phyloP scores from a whole-genome alignment of 2,113 vertebrate species.

The Nothocercus nigrocapillus region DNA sequence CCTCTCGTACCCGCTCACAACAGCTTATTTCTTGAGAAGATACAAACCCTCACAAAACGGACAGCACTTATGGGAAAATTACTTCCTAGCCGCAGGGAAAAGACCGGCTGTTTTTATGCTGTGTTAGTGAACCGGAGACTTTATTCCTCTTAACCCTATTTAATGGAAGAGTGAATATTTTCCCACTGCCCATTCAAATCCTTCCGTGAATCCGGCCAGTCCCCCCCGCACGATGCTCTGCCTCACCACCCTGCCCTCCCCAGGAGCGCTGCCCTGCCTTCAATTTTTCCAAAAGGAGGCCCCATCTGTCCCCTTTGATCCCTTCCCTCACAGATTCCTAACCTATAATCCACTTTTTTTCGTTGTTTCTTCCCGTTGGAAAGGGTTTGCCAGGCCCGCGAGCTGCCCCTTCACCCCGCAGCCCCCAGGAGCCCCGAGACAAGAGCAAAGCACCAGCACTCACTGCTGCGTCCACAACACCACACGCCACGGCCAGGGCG shows the following conservation, averaged over 20 bases:
- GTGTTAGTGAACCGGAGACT: neutral
- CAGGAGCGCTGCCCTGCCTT: neutral
- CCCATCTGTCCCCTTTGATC: neutral
- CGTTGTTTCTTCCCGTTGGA: neutral
- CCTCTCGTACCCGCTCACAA: neutral
- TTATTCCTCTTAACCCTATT: neutral
- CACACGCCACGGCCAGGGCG: slow-evolving; percentile 75
- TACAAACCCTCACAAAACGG: neutral
- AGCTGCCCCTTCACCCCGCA: too few species aligned
- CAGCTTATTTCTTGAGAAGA: neutral
- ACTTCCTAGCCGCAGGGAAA: neutral
- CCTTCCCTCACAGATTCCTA: neutral
- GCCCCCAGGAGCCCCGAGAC: neutral
- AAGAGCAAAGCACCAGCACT: slow-evolving; percentile 49
- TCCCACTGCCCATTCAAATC: neutral
- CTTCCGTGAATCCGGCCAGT: neutral
- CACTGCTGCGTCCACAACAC: slow-evolving; percentile 69
- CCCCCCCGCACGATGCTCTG: neutral
- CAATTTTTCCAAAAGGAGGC: neutral
- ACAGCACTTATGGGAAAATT: neutral
- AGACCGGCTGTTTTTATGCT: neutral
- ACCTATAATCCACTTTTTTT: neutral
- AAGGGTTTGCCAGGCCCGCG: neutral
- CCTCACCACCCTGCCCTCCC: neutral
- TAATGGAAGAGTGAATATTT: neutral